Percentiles rank a stretch among this genome's conserved stretches.
Conservation (phyloP, 2,888 invertebrate genomes). For the Venusia cambrica region DNA sequence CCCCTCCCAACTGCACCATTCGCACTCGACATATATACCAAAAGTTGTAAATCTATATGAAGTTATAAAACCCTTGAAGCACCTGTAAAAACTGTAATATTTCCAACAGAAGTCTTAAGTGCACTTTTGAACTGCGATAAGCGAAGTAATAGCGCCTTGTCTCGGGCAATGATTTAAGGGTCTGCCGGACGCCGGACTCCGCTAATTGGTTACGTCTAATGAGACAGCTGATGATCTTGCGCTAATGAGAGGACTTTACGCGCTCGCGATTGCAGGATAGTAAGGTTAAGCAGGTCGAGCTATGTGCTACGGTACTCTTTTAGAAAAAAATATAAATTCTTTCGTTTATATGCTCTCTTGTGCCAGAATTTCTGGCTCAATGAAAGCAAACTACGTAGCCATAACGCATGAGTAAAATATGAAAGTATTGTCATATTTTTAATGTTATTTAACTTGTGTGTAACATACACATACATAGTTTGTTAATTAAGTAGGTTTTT, state of each 20-base stretch:
- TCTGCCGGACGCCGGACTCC: slow-evolving; percentile 32
- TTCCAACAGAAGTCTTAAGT: slow-evolving; percentile 20
- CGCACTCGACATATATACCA: too few relatives aligned
- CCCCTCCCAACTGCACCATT: too few relatives aligned
- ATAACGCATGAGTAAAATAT: too few relatives aligned
- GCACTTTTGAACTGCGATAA: slow-evolving; percentile 22
- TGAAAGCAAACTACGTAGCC: too few relatives aligned
- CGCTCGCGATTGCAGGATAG: slow-evolving; percentile 15
- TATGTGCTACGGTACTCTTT: too few relatives aligned
- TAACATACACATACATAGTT: too few relatives aligned
- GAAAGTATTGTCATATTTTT: too few relatives aligned
- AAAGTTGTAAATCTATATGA: too few relatives aligned
- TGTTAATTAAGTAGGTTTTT: too few relatives aligned
- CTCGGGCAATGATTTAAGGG: slow-evolving; percentile 40
- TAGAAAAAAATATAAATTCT: too few relatives aligned
- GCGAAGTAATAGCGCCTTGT: slow-evolving; percentile 27
- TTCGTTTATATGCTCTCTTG: too few relatives aligned
- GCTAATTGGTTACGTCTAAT: slow-evolving; percentile 68
- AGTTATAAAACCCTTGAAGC: slow-evolving; percentile 1
- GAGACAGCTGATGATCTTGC: slow-evolving; percentile 67
- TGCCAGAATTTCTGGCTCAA: not conserved
- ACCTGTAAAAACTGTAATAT: slow-evolving; percentile 7
- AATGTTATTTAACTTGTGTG: too few relatives aligned
- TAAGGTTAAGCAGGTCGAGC: slow-evolving; percentile 11
- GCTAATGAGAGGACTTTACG: slow-evolving; percentile 49